Evolutionary conservation across 1,140 invertebrate genomes (phyloP), one percentile per base, ranked within the genome.

Genomic region (Belonocnema kinseyi): DNA sequence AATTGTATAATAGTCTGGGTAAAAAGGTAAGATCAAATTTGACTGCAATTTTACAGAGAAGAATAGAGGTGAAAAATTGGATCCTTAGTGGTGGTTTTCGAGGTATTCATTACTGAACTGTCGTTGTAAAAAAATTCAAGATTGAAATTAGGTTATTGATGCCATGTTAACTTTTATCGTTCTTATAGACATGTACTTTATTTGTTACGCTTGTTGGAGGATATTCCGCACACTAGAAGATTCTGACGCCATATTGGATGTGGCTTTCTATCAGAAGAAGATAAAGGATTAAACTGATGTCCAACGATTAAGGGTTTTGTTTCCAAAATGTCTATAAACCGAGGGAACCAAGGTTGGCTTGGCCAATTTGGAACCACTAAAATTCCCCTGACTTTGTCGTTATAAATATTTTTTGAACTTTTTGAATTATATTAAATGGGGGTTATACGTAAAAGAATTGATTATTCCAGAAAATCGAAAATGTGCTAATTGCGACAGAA

Each of bases 391-490:
- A 26, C 21, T 26, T 26, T 26, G 1, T 26, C 21, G 21, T 26
- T 26, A 3, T 26, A 26, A 4, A 54, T n/a, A 14, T n/a, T 17
- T 54, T n/a, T 54, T 16, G 53, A 16, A 54, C 53, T 54, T n/a
- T 17, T 8, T n/a, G 16, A 54, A 54, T 83, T 3, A 85, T 0
- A 3, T 73, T 21, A 61, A 85, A 86, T 12, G 81, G 84, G 2
- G 81, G 85, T 1, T 1, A 3, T 1, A 3, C 21, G 21, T 26
- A 26, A 26, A 3, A 26, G 21, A 26, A 26, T 26, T 26, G 21
- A 26, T 26, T 26, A 26, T 26, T 26, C 3, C 21, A 26, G 21
- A 2, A 2, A 26, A 26, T 26, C 21, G 1, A 2, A 26, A 26
- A 26, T 26, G 21, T 3, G 21, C 3, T 26, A 26, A 26, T 26